Base-by-base conservation (phyloP, 2,888 invertebrate genomes). In the Drosophila vallismaia region DNA sequence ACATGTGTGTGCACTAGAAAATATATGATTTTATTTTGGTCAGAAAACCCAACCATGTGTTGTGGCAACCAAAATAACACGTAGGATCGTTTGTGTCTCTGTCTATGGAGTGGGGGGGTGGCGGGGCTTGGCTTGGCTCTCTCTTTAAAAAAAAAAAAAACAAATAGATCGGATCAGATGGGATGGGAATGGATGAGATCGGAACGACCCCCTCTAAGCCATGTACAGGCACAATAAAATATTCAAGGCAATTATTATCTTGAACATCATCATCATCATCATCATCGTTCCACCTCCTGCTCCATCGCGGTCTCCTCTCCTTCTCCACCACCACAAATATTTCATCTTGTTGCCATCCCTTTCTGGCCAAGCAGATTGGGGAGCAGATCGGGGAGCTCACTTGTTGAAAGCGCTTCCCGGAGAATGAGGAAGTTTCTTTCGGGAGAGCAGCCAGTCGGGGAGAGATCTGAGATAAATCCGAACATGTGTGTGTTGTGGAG, bases 141-240 rank as follows among this genome's bases (percentile, higher is more conserved):
- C 66, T 80, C 64, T 51, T 44, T 50, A 36, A 29, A 82, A 81
- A 83, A 77, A 77, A 86, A 36, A 29, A 82, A 81, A 83, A 77
- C 80, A 86, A 86, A 85, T 60, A 83, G 86, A 81, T 64, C 52
- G 48, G 55, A 31, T 58, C 24, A 9, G 19, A 10, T 36, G 7
- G 48, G 38, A 48, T 19, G 19, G 19, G 19, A 19, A 19, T 19
- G 19, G 19, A 10, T 36, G 7, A 38, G 38, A 48, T 48, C 48
- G 48, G 55, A 40, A 74, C 80, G 88, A 88, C 89, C 89, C 85
- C 89, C 89, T 88, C 88, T 86, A 88, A 89, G 89, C 81, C 86
- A 86, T 84, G 84, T 76, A 77, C 83, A 73, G 69, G 75, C 77
- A 75, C 69, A 77, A 80, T 80, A 77, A 80, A 75, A 76, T 77